Percentiles rank a stretch among this genome's conserved stretches.
phyloP scores from a whole-genome alignment of 2,113 vertebrate genomes.

The Montifringilla adamsi region DNA sequence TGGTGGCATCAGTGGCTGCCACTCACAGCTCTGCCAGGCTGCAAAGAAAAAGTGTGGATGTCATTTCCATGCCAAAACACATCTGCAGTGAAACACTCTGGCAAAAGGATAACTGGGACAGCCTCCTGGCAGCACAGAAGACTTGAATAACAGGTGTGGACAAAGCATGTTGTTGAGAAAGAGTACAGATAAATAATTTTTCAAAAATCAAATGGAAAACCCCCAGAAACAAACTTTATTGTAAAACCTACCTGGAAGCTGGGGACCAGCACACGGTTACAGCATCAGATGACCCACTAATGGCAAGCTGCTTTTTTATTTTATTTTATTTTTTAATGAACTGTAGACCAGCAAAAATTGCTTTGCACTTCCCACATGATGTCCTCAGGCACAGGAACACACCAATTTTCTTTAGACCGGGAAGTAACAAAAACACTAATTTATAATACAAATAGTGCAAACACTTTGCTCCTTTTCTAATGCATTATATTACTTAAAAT shows the following conservation, averaged over 20 bases:
- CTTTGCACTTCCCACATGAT: not conserved
- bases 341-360: not conserved
- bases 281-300: not conserved
- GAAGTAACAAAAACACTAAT: not conserved
- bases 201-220: not conserved
- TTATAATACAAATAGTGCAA: not conserved
- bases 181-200: not conserved
- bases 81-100: not conserved
- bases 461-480: not conserved
- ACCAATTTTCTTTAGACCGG: not conserved
- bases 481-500: not conserved
- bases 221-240: not conserved
- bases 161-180: not conserved
- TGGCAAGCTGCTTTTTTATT: not conserved
- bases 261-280: not conserved
- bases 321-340: not conserved
- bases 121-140: not conserved
- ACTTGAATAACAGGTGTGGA: not conserved
- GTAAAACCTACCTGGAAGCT: not conserved
- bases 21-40: not conserved
- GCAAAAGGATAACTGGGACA: not conserved
- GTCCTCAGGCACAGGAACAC: not conserved
- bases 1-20: not conserved
- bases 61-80: not conserved
- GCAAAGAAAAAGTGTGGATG: not conserved